Percentiles rank a stretch among this genome's conserved stretches.
Evolutionary conservation across 2,888 invertebrate species (phyloP).

Genomic region (Rugalucina vietnamica): DNA sequence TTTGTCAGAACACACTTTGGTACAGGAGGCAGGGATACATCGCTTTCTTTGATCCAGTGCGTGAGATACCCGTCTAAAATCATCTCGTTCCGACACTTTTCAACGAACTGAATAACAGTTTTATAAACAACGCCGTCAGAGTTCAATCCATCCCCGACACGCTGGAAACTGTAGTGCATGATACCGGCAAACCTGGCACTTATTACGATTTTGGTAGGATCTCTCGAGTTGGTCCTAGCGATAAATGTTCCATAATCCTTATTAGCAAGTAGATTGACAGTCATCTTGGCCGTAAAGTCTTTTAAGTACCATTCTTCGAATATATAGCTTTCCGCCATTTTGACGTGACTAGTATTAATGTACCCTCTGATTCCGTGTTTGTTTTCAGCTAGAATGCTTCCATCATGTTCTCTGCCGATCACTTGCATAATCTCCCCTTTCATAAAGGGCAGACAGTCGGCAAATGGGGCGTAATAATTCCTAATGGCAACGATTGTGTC

Average conservation of each 20-base stretch:
- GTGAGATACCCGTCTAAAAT: slow-evolving; percentile 45
- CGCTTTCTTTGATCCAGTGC: slow-evolving; percentile 51
- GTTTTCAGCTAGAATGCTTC: slow-evolving; percentile 34
- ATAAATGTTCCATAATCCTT: slow-evolving; percentile 48
- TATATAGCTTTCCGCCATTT: slow-evolving; percentile 28
- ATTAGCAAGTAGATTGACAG: slow-evolving; percentile 25
- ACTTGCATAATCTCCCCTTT: slow-evolving; percentile 51
- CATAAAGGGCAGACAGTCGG: slow-evolving; percentile 44
- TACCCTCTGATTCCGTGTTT: slow-evolving; percentile 39
- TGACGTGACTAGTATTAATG: slow-evolving; percentile 35
- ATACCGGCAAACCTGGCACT: slow-evolving; percentile 53
- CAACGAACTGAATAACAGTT: slow-evolving; percentile 51
- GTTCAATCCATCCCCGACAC: slow-evolving; percentile 44
- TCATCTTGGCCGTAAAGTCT: slow-evolving; percentile 56
- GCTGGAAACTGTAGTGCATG: slow-evolving; percentile 51
- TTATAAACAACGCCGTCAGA: slow-evolving; percentile 39
- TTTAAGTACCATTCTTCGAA: slow-evolving; percentile 53
- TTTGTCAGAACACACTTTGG: slow-evolving; percentile 21
- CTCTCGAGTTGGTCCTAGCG: slow-evolving; percentile 42
- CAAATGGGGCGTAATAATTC: slow-evolving; percentile 44
- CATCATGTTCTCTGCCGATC: slow-evolving; percentile 14
- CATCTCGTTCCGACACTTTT: slow-evolving; percentile 44
- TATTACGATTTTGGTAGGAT: slow-evolving; percentile 45
- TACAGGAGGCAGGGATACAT: slow-evolving; percentile 38
- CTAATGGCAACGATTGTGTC: slow-evolving; percentile 24